A percentile compares a stretch with the other conserved stretches of the same genome.
These are phyloP conservation scores for Melanotaenia maccullochi DNA, from an alignment of 2,797 vertebrate species.

Conservation along the genomic window DNA sequence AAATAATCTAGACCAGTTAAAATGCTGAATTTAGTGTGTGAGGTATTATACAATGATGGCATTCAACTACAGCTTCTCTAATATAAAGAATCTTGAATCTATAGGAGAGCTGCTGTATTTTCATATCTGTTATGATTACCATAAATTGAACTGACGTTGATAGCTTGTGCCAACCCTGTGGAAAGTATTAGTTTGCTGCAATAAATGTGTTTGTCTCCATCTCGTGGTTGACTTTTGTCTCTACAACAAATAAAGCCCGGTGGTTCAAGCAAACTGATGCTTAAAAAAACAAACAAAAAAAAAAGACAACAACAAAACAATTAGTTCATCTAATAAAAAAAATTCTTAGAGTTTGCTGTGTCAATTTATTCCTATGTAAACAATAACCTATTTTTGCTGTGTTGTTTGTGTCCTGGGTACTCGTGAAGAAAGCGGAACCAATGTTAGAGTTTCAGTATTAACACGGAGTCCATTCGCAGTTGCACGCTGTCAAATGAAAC, in stretches of 20 bases:
- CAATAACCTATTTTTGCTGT: not conserved
- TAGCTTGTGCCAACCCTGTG: not conserved
- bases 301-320: not conserved
- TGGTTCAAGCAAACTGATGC: not conserved
- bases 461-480: constrained; percentile 32
- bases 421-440: constrained; percentile 54
- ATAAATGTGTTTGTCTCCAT: constrained; percentile 18
- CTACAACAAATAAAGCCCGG: not conserved
- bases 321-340: too few species aligned
- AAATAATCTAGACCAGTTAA: too few species aligned
- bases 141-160: not conserved
- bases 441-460: not conserved
- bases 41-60: not conserved
- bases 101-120: not conserved
- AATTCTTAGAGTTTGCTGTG: not conserved
- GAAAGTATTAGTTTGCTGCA: too few species aligned
- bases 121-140: not conserved
- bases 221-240: constrained; percentile 30
- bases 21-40: too few species aligned
- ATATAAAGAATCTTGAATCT: not conserved
- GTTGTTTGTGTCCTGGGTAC: not conserved
- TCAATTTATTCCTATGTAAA: not conserved
- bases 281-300: not conserved
- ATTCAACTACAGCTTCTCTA: not conserved
- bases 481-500: constrained; percentile 25